Evolutionary conservation across 2,113 vertebrate genomes (phyloP), one percentile per base, ranked within the genome.

Genomic region (Macrotus californicus): DNA sequence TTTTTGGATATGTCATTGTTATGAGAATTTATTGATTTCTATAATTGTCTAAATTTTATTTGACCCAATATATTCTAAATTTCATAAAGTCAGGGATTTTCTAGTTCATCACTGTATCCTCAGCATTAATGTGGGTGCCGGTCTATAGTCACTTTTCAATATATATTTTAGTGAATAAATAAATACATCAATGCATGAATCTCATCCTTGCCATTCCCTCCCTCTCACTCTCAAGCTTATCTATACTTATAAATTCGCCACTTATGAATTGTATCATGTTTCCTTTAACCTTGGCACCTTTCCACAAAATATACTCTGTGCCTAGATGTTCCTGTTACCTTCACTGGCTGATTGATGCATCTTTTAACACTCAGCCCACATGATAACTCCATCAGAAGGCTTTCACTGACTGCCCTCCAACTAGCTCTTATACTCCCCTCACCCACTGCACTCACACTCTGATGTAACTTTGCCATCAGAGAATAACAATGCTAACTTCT

Each of bases 1-100:
- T 83, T 91, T 94, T 54, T 52, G 54, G n/a, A 54, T 34, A 81
- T 75, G 22, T 46, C 46, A 86, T 96, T 59, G 34, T 86, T 94
- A 64, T 79, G 86, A 70, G 1, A 3, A 82, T 41, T 67, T 86
- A 36, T 16, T 91, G 21, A 90, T 67, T 90, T 95, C 19, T 90
- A 1, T 72, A 83, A 87, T 89, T 39, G 36, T 34, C 1, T 67
- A 34, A 31, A 36, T 73, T 83, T 94, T 80, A 70, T 77, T 41
- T 89, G 52, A 79, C 3, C 4, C 16, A 4, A 64, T 79, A 7
- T 56, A 43, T 56, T 94, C 87, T 76, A 84, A 72, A 73, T 95
- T 93, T 91, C 36, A 86, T 50, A 6, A 81, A 93, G 54, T 87
- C 21, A 39, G 34, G 43, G 26, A 43, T 82, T 96, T 7, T 90